phyloP scores from a whole-genome alignment of 2,888 invertebrate species.

The Ptychoptera albimana region DNA sequence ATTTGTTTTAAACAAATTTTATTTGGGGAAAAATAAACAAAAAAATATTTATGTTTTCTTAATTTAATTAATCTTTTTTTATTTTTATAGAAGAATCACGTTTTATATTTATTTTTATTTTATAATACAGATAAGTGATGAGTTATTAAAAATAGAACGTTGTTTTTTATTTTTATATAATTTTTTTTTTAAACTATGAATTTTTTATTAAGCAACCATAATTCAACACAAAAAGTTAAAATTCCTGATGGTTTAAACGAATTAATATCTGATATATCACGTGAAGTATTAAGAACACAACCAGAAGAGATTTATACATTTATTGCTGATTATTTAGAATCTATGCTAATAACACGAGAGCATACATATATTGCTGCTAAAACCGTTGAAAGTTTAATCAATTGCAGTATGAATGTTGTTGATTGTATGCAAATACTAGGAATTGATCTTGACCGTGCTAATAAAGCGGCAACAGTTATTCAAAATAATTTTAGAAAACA shows the following conservation, averaged over 20 bases:
- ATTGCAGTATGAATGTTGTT: too few relatives aligned
- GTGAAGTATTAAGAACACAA: conserved; percentile 45
- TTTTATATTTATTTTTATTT: too few relatives aligned
- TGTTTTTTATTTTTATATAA: too few relatives aligned
- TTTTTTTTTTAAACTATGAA: not conserved
- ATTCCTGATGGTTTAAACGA: conserved; percentile 46
- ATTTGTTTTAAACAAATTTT: too few relatives aligned
- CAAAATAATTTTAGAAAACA: not conserved
- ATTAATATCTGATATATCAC: conserved; percentile 46
- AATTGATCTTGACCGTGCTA: not conserved
- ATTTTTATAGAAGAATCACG: too few relatives aligned
- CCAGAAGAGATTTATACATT: conserved; percentile 40
- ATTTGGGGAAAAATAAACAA: too few relatives aligned
- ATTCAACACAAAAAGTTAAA: not conserved
- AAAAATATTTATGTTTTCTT: too few relatives aligned
- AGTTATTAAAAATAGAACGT: too few relatives aligned
- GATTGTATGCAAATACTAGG: too few relatives aligned
- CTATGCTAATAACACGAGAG: conserved; percentile 41
- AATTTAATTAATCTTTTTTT: too few relatives aligned
- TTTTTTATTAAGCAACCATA: conserved; percentile 1
- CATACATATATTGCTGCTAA: not conserved
- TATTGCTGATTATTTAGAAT: conserved; percentile 44
- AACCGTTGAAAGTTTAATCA: too few relatives aligned
- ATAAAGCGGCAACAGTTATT: conserved; percentile 3
- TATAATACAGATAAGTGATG: too few relatives aligned